A percentile compares a stretch with the other conserved stretches of the same genome.
Evolutionary conservation across 2,797 vertebrate genomes (phyloP).

Genomic region (Periparus ater): DNA sequence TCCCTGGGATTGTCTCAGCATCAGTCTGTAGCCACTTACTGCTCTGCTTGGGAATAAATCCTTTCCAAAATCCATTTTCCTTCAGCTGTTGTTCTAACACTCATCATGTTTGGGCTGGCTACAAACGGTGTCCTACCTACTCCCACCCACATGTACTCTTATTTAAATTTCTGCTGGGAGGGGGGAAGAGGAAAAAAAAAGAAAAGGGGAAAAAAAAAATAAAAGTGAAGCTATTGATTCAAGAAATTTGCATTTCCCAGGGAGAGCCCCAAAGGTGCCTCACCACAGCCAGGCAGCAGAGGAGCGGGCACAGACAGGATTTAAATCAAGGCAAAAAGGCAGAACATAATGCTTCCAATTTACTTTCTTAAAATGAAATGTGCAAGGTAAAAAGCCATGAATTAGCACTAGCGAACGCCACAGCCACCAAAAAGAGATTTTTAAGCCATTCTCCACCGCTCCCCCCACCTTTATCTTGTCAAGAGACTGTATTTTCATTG

Average conservation of each 20-base stretch:
- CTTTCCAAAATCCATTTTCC: conserved; percentile 4
- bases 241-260: conserved; percentile 27
- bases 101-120: not conserved
- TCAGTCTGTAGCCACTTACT: not conserved
- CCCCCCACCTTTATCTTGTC: not conserved
- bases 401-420: not conserved
- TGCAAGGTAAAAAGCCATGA: conserved; percentile 42
- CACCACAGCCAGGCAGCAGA: not conserved
- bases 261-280: conserved; percentile 2
- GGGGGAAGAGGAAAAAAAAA: too few species aligned
- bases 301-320: not conserved
- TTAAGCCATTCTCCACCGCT: not conserved
- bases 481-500: conserved; percentile 47
- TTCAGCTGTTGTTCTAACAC: not conserved
- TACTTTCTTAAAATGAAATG: conserved; percentile 47
- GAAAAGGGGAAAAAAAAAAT: rapidly evolving
- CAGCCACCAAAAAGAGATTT: conserved; percentile 46
- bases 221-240: not conserved
- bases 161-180: not conserved
- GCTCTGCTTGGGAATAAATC: not conserved
- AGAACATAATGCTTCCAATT: conserved; percentile 41
- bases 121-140: not conserved
- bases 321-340: conserved; percentile 62
- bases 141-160: not conserved
- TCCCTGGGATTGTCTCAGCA: not conserved